These are phyloP conservation scores for Nothocercus nigrocapillus DNA, from an alignment of 2,113 vertebrate species.

Conservation along the genomic window DNA sequence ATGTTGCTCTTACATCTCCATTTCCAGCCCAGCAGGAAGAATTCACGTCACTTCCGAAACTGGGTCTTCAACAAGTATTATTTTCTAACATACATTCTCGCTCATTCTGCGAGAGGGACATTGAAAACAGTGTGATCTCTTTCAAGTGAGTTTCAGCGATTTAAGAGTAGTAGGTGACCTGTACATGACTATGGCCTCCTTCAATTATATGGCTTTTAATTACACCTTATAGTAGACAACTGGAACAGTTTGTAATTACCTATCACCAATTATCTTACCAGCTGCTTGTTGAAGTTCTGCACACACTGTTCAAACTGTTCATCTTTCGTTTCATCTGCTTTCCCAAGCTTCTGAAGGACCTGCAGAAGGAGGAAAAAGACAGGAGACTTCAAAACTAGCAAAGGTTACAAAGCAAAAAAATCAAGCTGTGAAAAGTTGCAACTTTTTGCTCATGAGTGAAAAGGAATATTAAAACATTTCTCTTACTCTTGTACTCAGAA, in stretches of 20 bases:
- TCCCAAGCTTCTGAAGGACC: constrained; percentile 98
- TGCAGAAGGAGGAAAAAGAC: constrained; percentile 41
- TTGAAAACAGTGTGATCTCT: not conserved
- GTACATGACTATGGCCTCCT: not conserved
- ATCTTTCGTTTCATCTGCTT: constrained; percentile 98
- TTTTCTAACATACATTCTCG: not conserved
- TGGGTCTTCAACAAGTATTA: not conserved
- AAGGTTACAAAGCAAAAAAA: not conserved
- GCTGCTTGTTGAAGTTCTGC: constrained; percentile 97
- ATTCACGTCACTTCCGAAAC: not conserved
- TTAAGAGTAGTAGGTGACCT: not conserved
- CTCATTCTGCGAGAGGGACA: not conserved
- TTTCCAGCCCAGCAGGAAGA: not conserved
- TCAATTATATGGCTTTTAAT: constrained; percentile 3
- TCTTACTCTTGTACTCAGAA: not conserved
- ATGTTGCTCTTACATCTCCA: not conserved
- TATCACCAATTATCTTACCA: constrained; percentile 78
- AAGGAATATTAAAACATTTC: not conserved
- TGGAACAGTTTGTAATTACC: not conserved
- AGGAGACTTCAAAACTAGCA: not conserved
- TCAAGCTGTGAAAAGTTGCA: not conserved
- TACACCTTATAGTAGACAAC: not conserved
- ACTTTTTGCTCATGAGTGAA: not conserved
- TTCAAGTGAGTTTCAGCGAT: not conserved
- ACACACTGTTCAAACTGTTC: constrained; percentile 95